Base-by-base conservation (phyloP, 2,888 invertebrate species). In the Drosophila neonasuta region DNA sequence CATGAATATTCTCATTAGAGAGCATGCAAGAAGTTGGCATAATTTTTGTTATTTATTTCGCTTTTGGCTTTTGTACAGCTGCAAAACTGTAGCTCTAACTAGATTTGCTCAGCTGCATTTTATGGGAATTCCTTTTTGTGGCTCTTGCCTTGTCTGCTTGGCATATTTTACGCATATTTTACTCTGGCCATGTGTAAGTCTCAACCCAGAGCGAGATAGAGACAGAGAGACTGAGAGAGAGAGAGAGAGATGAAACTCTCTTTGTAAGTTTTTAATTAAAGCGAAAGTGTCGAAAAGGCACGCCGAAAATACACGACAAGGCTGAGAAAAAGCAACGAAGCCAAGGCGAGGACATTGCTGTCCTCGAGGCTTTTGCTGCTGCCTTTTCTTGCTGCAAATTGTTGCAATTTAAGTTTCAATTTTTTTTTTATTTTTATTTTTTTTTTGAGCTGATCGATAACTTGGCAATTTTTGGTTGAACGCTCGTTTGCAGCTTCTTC, bases 261-360 rank as follows among this genome's bases (percentile, higher is more conserved):
- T 80, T 81, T 68, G 67, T 75, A 85, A 80, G 85, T 85, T 82
- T 82, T 82, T 85, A 82, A 85, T 82, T 82, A 82, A 82, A 80
- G 81, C 81, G 71, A 82, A 82, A 82, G 85, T 85, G 81, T 81
- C 74, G 80, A 81, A 71, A 77, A 77, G 79, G 75, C 84, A 77
- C 61, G 77, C 71, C 69, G 68, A 67, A 52, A 13, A 50, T 55
- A 74, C 44, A 60, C 24, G 44, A 55, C 32, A 30, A 9, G 52
- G 44, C 6, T 5, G 44, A 24, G 24, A 6, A 24, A 24, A 24
- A 24, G 1, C 24, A 24, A 24, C 24, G 24, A 24, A 24, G 24
- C 6, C 41, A 15, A 39, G 15, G 57, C 49, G 10, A 59, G 55
- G 55, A 45, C 39, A 59, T 55, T 62, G 48, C 57, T 55, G 46